A percentile compares a stretch with the other conserved stretches of the same genome.
These are phyloP conservation scores for Zaprionus obscuricornis DNA, from an alignment of 2,888 invertebrate species.

Conservation along the genomic window DNA sequence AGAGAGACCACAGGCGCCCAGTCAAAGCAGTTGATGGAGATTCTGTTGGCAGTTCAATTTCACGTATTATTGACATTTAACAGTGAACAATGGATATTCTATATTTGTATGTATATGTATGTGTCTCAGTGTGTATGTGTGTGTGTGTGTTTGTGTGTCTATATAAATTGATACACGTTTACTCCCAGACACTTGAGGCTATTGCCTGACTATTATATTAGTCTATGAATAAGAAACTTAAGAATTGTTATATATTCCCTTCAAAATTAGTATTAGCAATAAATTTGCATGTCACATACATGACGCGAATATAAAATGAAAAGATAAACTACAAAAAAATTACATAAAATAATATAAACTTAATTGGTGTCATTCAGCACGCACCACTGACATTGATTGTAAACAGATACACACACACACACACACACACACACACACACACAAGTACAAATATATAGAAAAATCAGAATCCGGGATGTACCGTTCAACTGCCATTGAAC, in stretches of 20 bases:
- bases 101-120: too few species aligned
- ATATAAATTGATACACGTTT: slow-evolving; percentile 42
- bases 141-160: too few species aligned
- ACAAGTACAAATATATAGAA: slow-evolving; percentile 50
- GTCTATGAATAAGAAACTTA: slow-evolving; percentile 68
- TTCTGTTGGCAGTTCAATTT: slow-evolving; percentile 80
- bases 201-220: slow-evolving; percentile 66
- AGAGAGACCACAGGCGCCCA: slow-evolving; percentile 17
- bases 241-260: too few species aligned
- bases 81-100: slow-evolving; percentile 52
- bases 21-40: slow-evolving; percentile 47
- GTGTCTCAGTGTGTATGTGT: too few species aligned
- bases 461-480: slow-evolving; percentile 43
- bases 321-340: slow-evolving; percentile 8
- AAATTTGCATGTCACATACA: too few species aligned
- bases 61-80: slow-evolving; percentile 80
- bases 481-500: slow-evolving; percentile 25
- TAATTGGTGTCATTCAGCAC: slow-evolving; percentile 74
- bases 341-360: slow-evolving; percentile 16
- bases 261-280: too few species aligned
- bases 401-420: too few species aligned
- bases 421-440: slow-evolving; percentile 36
- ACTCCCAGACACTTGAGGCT: slow-evolving; percentile 31
- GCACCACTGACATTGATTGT: slow-evolving; percentile 45
- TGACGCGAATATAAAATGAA: too few species aligned